A percentile compares a stretch with the other conserved stretches of the same genome.
phyloP scores from a whole-genome alignment of 2,797 vertebrate genomes.

The Lates japonicus region DNA sequence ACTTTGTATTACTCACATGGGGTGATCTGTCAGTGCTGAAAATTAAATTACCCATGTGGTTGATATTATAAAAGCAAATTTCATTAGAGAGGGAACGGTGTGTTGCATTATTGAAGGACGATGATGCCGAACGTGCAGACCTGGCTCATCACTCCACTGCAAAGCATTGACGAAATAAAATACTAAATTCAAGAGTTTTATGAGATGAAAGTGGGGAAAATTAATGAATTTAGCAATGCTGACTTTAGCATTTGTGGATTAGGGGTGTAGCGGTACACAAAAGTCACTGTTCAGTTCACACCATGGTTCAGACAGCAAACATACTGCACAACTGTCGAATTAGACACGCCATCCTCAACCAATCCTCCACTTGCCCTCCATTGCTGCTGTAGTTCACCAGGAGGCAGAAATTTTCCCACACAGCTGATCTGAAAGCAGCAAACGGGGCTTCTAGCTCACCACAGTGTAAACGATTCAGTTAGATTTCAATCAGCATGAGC shows the following conservation, averaged over 20 bases:
- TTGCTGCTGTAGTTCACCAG: no score
- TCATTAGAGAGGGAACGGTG: constrained; percentile 28
- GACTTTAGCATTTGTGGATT: neutral
- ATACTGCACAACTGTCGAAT: no score
- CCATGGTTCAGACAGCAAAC: no score
- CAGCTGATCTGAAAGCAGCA: no score
- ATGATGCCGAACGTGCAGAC: constrained; percentile 19
- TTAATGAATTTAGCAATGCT: neutral
- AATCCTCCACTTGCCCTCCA: no score
- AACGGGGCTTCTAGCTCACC: no score
- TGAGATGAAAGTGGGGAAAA: constrained; percentile 14
- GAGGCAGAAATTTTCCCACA: no score
- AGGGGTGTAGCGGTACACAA: no score
- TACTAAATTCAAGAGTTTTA: neutral
- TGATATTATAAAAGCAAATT: constrained; percentile 53
- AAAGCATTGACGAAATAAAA: neutral
- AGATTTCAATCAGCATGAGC: no score
- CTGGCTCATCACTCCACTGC: constrained; percentile 7
- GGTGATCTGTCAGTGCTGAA: constrained; percentile 48
- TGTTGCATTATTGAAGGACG: constrained; percentile 50
- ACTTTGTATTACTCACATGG: constrained; percentile 44
- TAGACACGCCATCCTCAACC: no score
- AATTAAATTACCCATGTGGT: constrained; percentile 57
- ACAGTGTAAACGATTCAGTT: no score
- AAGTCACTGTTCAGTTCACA: no score